These are phyloP conservation scores for Aplodontia rufa DNA, from an alignment of 2,113 vertebrate species.

Conservation along the genomic window DNA sequence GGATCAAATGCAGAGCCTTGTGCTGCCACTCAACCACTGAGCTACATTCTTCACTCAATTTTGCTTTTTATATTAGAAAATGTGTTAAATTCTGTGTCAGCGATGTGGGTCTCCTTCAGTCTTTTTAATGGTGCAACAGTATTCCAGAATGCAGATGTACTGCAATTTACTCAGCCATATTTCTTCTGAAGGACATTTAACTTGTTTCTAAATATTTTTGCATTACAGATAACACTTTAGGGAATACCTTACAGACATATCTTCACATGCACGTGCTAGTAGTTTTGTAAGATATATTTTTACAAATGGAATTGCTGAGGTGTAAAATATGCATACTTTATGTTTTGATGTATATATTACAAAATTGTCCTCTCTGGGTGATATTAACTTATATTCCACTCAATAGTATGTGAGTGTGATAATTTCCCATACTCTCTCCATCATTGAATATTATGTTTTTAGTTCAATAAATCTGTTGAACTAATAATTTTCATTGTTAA, in stretches of 20 bases:
- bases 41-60: too few species aligned
- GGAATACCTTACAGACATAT: background rate
- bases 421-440: background rate
- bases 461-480: background rate
- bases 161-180: background rate
- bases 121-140: background rate
- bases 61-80: background rate
- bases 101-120: background rate
- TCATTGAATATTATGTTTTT: background rate
- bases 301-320: background rate
- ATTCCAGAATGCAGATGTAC: background rate
- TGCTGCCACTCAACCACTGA: background rate
- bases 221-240: background rate
- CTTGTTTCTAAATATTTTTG: conserved; percentile 22
- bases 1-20: background rate
- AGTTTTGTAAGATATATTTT: background rate
- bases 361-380: background rate
- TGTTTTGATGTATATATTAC: background rate
- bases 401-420: background rate
- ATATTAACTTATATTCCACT: background rate
- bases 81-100: background rate
- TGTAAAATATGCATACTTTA: background rate
- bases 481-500: conserved; percentile 2
- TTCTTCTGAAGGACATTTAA: background rate
- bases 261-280: background rate